phyloP scores from a whole-genome alignment of 2,797 vertebrate genomes.

The Mionectes olivaceus region DNA sequence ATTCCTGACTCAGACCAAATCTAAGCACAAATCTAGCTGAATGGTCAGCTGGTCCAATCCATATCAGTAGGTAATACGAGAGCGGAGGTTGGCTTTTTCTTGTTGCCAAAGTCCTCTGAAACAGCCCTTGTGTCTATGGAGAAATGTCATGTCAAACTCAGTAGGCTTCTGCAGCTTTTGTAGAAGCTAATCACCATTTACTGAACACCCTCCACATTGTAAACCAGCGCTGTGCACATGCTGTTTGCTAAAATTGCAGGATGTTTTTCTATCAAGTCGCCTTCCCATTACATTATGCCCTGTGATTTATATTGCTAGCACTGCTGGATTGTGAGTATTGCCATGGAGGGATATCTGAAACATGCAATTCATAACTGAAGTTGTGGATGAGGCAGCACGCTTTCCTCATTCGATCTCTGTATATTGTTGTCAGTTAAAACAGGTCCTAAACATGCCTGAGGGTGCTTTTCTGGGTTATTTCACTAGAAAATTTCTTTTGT shows the following conservation, averaged over 20 bases:
- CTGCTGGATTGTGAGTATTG: conserved; percentile 45
- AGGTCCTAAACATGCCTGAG: neutral
- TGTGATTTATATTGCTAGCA: conserved; percentile 47
- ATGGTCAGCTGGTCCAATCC: neutral
- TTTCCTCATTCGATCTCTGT: fast-evolving
- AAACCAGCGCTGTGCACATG: conserved; percentile 21
- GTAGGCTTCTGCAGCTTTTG: neutral
- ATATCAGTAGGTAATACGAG: neutral
- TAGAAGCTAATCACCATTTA: conserved; percentile 28
- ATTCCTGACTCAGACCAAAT: neutral
- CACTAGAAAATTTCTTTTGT: neutral
- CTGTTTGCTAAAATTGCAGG: conserved; percentile 52
- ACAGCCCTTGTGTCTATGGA: neutral
- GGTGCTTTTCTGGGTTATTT: neutral
- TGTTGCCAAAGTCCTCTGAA: neutral
- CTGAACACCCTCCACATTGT: neutral
- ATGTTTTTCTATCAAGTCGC: conserved; percentile 44
- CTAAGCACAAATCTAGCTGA: fast-evolving
- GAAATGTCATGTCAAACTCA: conserved; percentile 12
- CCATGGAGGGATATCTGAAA: conserved; percentile 25
- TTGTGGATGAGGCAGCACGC: neutral
- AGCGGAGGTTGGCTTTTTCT: neutral
- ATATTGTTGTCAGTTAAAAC: neutral
- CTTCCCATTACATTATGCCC: neutral
- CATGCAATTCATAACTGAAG: neutral